These are phyloP conservation scores for Vulpes vulpes DNA, from an alignment of 2,113 vertebrate species.

Conservation along the genomic window DNA sequence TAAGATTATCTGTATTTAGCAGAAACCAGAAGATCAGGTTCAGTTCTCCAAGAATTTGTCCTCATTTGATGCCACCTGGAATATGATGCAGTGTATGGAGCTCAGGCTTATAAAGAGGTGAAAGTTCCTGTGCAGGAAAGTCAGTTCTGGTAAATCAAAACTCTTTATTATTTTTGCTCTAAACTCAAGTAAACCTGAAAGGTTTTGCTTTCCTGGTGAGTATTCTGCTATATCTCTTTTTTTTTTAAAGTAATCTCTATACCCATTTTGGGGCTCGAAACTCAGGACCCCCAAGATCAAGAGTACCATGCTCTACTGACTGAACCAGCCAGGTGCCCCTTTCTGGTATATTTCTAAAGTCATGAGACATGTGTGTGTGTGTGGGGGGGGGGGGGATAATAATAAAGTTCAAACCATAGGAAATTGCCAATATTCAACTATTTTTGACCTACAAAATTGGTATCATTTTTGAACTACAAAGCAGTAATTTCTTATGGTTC, in stretches of 20 bases:
- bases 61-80: conserved; percentile 30
- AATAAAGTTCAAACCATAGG: conserved; percentile 40
- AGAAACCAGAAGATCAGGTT: conserved; percentile 45
- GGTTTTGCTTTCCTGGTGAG: conserved; percentile 11
- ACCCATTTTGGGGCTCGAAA: not conserved
- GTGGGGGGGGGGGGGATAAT: not conserved
- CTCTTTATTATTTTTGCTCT: conserved; percentile 42
- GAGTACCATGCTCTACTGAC: not conserved
- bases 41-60: conserved; percentile 45
- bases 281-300: not conserved
- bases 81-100: not conserved
- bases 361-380: not conserved
- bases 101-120: not conserved
- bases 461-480: conserved; percentile 40
- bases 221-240: conserved; percentile 29
- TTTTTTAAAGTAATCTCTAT: not conserved
- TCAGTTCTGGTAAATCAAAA: conserved; percentile 2
- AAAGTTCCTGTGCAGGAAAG: conserved; percentile 47
- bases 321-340: not conserved
- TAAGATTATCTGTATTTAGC: conserved; percentile 36
- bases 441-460: not conserved
- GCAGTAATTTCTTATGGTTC: conserved; percentile 17
- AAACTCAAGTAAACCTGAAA: conserved; percentile 52
- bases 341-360: conserved; percentile 30
- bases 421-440: not conserved